A percentile compares a stretch with the other conserved stretches of the same genome.
Conservation (phyloP, 1,140 invertebrate genomes). For the Papilio polyxenes region DNA sequence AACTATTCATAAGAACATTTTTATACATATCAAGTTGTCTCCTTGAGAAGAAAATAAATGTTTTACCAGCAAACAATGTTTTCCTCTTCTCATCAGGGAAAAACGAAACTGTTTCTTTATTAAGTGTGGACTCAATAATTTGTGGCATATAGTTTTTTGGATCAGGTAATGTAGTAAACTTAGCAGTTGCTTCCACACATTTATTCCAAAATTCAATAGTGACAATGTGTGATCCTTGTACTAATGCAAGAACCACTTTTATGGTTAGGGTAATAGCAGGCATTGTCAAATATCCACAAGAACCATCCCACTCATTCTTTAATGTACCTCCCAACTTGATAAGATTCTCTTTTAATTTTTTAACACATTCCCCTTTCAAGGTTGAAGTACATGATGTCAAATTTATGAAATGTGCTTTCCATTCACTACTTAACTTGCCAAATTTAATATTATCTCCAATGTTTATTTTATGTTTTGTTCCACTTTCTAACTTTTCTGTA, state of each 20-base stretch:
- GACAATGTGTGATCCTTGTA: slow-evolving; percentile 83
- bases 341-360: slow-evolving; percentile 64
- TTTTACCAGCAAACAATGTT: slow-evolving; percentile 82
- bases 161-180: slow-evolving; percentile 74
- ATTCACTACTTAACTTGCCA: slow-evolving; percentile 78
- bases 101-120: slow-evolving; percentile 81
- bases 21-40: slow-evolving; percentile 82
- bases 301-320: slow-evolving; percentile 74
- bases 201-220: slow-evolving; percentile 83
- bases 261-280: slow-evolving; percentile 84
- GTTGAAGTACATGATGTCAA: slow-evolving; percentile 77
- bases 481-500: slow-evolving; percentile 61
- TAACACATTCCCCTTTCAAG: slow-evolving; percentile 67
- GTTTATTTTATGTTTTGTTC: slow-evolving; percentile 62
- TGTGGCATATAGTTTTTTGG: slow-evolving; percentile 80
- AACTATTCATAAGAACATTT: slow-evolving; percentile 71
- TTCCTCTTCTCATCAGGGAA: slow-evolving; percentile 76
- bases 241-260: slow-evolving; percentile 85
- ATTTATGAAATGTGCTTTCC: slow-evolving; percentile 70
- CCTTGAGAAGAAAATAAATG: slow-evolving; percentile 82
- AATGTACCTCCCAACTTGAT: slow-evolving; percentile 71
- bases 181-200: slow-evolving; percentile 74
- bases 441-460: slow-evolving; percentile 79
- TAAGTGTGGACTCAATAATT: slow-evolving; percentile 81
- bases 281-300: slow-evolving; percentile 85